A percentile compares a stretch with the other conserved stretches of the same genome.
These are phyloP conservation scores for Silurus meridionalis DNA, from an alignment of 2,113 vertebrate species.

Conservation along the genomic window DNA sequence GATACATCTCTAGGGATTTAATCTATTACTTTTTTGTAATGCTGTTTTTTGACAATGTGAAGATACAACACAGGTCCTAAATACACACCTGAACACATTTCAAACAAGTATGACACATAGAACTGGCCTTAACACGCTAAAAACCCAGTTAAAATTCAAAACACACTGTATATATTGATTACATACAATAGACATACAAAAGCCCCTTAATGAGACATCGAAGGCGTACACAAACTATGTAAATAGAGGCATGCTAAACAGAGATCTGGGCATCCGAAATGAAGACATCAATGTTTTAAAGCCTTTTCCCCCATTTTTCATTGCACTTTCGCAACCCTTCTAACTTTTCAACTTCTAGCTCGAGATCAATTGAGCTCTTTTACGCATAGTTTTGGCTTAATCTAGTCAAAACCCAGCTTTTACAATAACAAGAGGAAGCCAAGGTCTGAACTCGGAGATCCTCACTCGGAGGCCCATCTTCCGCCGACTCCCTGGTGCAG, in stretches of 20 bases:
- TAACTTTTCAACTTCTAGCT: slow-evolving; percentile 2
- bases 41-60: neutral
- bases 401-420: neutral
- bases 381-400: neutral
- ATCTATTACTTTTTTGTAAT: no score
- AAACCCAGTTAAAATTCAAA: neutral
- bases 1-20: no score
- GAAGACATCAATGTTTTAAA: neutral
- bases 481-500: neutral
- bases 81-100: neutral
- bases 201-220: no score
- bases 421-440: neutral
- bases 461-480: neutral
- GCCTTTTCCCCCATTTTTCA: neutral
- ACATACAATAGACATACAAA: neutral
- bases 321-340: neutral
- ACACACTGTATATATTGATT: neutral
- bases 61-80: neutral
- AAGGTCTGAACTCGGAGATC: slow-evolving; percentile 25
- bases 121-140: neutral
- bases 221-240: no score
- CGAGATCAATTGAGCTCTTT: neutral
- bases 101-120: neutral
- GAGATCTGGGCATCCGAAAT: neutral
- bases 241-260: no score